Evolutionary conservation across 2,113 vertebrate genomes (phyloP).

Genomic region (Ophiodon elongatus): DNA sequence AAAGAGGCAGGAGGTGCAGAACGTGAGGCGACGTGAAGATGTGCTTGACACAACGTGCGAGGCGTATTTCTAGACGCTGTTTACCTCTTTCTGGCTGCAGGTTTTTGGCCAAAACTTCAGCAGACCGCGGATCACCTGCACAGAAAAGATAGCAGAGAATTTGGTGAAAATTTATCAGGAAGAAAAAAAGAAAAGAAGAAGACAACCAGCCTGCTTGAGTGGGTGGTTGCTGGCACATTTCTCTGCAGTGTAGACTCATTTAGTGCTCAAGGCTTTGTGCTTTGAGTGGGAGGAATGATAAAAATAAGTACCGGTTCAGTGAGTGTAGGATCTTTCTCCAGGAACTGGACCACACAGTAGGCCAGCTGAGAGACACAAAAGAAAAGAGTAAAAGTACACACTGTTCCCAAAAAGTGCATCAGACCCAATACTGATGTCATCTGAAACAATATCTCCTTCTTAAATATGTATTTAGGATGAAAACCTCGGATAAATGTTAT

Average conservation of each 20-base stretch:
- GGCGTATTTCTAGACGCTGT: neutral
- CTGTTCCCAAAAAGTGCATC: neutral
- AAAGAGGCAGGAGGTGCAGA: slow-evolving; percentile 39
- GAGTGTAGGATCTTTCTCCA: slow-evolving; percentile 97
- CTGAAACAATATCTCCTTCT: neutral
- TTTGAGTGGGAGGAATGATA: slow-evolving; percentile 49
- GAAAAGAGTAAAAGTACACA: slow-evolving; percentile 8
- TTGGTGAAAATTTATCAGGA: slow-evolving; percentile 19
- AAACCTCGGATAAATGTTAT: neutral
- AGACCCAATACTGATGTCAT: neutral
- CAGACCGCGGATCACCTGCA: slow-evolving; percentile 94
- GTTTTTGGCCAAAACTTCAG: slow-evolving; percentile 99
- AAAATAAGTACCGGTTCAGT: slow-evolving; percentile 91
- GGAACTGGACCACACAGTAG: slow-evolving; percentile 98
- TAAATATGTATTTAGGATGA: neutral
- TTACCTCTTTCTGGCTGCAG: slow-evolving; percentile 98
- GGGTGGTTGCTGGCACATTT: slow-evolving; percentile 41
- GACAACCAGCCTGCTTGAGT: slow-evolving; percentile 25
- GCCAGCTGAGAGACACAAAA: slow-evolving; percentile 89
- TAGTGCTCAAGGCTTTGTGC: slow-evolving; percentile 39
- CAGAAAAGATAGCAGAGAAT: slow-evolving; percentile 27
- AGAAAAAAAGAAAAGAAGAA: neutral
- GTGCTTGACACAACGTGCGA: fast-evolving
- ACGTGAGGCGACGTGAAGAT: neutral
- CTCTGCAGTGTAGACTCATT: slow-evolving; percentile 54